These are phyloP conservation scores for Drosophila stalkeri DNA, from an alignment of 2,888 invertebrate genomes.

Conservation along the genomic window DNA sequence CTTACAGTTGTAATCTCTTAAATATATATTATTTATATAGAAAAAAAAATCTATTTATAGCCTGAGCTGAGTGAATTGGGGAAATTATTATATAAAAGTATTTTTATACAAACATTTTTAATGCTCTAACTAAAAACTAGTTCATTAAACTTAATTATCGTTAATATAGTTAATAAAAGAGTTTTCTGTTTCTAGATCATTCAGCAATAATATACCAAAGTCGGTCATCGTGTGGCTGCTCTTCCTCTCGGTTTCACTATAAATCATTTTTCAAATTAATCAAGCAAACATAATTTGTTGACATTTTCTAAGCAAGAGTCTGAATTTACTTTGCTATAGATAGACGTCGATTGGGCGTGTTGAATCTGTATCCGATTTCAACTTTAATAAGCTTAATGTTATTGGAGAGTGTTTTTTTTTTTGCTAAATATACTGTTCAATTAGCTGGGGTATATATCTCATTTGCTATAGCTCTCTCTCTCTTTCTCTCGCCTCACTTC, in stretches of 20 bases:
- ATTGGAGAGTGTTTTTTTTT: not conserved
- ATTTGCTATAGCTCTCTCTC: not conserved
- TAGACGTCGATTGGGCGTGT: not conserved
- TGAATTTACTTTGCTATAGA: not conserved
- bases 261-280: not conserved
- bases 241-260: not conserved
- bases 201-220: not conserved
- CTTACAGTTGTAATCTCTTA: too few species aligned
- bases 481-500: not conserved
- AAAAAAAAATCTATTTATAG: too few species aligned
- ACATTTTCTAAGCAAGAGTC: not conserved
- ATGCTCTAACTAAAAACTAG: too few species aligned
- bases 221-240: not conserved
- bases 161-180: too few species aligned
- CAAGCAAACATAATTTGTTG: not conserved
- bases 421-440: not conserved
- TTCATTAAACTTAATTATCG: too few species aligned
- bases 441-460: not conserved
- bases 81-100: too few species aligned
- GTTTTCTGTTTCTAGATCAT: too few species aligned
- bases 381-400: not conserved
- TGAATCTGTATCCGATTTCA: not conserved
- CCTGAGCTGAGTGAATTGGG: too few species aligned
- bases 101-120: too few species aligned
- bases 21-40: too few species aligned